Evolutionary conservation across 2,888 invertebrate genomes (phyloP), one percentile per base, ranked within the genome.

Genomic region (Drosophila anceps): DNA sequence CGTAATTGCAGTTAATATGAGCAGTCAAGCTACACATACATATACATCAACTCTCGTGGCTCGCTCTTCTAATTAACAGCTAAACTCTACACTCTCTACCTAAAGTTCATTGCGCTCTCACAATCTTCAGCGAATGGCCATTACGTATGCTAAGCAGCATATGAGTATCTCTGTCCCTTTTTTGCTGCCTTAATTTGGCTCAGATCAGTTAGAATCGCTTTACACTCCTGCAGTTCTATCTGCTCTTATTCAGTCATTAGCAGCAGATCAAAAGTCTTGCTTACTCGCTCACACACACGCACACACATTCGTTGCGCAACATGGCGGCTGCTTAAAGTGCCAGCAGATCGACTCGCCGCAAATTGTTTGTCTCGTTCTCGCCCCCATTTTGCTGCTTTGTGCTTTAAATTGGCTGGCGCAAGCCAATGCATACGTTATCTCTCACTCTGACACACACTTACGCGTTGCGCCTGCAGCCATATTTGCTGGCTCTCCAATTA

Each of bases 401-500:
- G 15, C 44, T 53, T 31, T 57, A 12, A 27, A 3, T 9, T 33
- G 4, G 33, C 31, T 29, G 15, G 12, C 39, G 24, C 15, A 15
- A 0, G 24, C 24, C 15, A 46, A 15, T 7, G 13, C 15, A 1
- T 8, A 4, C 18, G 7, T 41, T 58, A 20, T 10, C 24, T 13
- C 24, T 24, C 41, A 27, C 20, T 35, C 20, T 24, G 13, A 4
- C 18, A 24, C 20, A 27, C n/a, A 4, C 18, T 39, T 50, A 8
- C 18, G 33, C 35, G 37, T 12, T 59, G 20, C 10, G 31, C 20
- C 43, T 33, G 44, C 39, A 33, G 44, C 50, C 39, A 18, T 31
- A 37, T 54, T 48, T 69, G 57, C 46, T 18, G 68, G 69, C 66
- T 58, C 62, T 84, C 69, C 85, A 87, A 87, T 83, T 84, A 87